A percentile compares a stretch with the other conserved stretches of the same genome.
These are phyloP conservation scores for Psittacula derbiana DNA, from an alignment of 2,797 vertebrate species.

Conservation along the genomic window DNA sequence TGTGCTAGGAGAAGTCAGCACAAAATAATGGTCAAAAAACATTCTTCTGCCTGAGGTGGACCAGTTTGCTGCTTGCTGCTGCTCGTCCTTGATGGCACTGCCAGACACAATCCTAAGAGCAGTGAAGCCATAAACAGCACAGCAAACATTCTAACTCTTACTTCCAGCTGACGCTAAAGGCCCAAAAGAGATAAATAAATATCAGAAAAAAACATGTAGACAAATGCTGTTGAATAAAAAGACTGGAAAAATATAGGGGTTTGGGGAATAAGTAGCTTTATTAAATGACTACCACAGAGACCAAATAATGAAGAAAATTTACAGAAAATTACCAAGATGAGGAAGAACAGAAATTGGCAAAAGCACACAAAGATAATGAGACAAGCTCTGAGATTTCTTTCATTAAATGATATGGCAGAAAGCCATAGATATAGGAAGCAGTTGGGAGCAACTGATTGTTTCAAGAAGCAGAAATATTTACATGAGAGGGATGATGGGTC, in stretches of 20 bases:
- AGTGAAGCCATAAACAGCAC: background rate
- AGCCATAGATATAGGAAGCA: background rate
- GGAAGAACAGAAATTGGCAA: background rate
- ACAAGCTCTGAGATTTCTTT: background rate
- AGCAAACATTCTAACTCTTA: background rate
- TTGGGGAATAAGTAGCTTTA: background rate
- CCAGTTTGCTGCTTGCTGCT: background rate
- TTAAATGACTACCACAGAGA: background rate
- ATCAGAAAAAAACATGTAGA: background rate
- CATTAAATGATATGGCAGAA: background rate
- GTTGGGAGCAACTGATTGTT: background rate
- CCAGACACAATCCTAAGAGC: background rate
- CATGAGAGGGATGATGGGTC: background rate
- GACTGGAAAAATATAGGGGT: background rate
- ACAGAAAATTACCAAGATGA: background rate
- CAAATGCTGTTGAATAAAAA: background rate
- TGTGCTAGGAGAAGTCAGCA: background rate
- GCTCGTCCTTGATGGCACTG: background rate
- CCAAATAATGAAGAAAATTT: background rate
- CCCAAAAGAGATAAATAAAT: background rate
- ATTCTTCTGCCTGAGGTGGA: background rate
- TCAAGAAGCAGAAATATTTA: background rate
- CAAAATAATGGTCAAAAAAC: background rate
- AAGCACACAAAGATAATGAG: slow-evolving; percentile 1
- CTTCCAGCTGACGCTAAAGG: background rate